Percentiles rank a stretch among this genome's conserved stretches.
These are phyloP conservation scores for Pseudotriccus pelzelni DNA, from an alignment of 2,797 vertebrate genomes.

Conservation along the genomic window DNA sequence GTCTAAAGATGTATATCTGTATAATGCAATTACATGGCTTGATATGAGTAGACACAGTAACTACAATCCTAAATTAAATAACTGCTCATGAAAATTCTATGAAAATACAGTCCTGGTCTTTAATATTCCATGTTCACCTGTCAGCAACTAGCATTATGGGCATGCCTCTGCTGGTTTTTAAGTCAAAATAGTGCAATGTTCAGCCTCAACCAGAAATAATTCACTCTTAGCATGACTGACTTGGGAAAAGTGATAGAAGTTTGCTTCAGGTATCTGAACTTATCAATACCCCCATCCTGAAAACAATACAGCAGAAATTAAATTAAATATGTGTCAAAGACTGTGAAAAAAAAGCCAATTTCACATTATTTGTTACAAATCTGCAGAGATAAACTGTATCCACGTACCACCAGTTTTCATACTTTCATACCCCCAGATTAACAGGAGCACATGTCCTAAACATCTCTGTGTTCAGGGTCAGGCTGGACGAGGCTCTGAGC, in stretches of 20 bases:
- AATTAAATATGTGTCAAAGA: neutral
- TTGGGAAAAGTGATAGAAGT: neutral
- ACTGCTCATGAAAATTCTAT: neutral
- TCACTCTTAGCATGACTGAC: neutral
- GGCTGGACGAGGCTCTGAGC: neutral
- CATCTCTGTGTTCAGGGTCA: neutral
- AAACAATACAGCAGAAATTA: neutral
- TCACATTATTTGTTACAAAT: neutral
- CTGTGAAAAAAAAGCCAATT: neutral
- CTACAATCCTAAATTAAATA: neutral
- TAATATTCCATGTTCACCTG: neutral
- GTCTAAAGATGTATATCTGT: neutral
- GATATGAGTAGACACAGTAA: neutral
- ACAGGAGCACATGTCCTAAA: neutral
- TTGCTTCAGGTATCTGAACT: neutral
- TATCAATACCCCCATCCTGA: neutral
- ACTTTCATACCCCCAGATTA: neutral
- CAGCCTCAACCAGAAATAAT: neutral
- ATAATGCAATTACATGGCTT: neutral
- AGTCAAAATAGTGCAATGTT: neutral
- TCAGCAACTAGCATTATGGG: neutral
- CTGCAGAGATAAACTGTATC: neutral
- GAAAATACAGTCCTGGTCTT: neutral
- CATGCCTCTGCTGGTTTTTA: neutral
- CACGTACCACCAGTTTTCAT: neutral